Conservation (phyloP, 2,113 vertebrate species). For the Misgurnus anguillicaudatus region DNA sequence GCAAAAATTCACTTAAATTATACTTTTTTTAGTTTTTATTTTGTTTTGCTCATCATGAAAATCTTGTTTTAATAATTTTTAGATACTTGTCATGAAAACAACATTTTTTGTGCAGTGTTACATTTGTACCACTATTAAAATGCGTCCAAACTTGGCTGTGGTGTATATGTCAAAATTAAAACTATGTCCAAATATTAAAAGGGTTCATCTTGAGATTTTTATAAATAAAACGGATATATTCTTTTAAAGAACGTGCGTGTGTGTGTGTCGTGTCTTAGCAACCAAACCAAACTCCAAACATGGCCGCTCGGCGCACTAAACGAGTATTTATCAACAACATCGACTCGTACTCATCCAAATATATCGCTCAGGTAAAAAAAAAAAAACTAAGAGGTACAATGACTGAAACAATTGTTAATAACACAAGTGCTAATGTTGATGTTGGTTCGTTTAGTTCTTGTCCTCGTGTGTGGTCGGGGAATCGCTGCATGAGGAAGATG, state of each 20-base stretch:
- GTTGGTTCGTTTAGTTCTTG: constrained; percentile 76
- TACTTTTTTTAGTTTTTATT: no score
- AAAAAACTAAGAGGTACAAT: not conserved
- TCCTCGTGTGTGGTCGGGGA: constrained; percentile 70
- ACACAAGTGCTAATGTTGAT: not conserved
- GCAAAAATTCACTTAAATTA: no score
- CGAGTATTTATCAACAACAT: constrained; percentile 85
- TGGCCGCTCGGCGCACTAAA: constrained; percentile 60
- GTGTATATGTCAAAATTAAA: not conserved
- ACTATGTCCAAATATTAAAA: not conserved
- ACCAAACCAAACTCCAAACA: constrained; percentile 57
- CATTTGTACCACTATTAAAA: no score
- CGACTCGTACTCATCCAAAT: constrained; percentile 79
- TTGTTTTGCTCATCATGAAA: no score
- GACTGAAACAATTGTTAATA: not conserved
- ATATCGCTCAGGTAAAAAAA: constrained; percentile 80
- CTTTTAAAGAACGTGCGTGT: not conserved
- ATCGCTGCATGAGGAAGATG: constrained; percentile 62
- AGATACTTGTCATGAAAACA: no score
- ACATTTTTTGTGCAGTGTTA: no score
- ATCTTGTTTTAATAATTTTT: no score
- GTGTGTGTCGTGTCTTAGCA: constrained; percentile 48
- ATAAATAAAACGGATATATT: not conserved
- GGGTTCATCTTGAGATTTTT: not conserved
- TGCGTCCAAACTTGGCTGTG: no score